phyloP scores from a whole-genome alignment of 2,888 invertebrate species.

The Ellobium chinense region DNA sequence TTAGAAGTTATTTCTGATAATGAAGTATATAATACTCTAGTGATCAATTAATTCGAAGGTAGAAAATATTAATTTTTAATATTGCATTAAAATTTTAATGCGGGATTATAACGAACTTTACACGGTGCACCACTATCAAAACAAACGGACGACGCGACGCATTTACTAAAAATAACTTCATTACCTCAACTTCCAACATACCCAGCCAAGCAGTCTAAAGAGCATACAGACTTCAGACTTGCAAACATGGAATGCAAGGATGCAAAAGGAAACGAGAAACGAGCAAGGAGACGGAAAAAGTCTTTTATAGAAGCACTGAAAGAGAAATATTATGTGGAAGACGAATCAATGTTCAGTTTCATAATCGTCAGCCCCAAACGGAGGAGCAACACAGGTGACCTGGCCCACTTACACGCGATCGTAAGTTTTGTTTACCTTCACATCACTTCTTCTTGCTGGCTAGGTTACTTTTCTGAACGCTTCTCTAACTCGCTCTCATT shows the following conservation, averaged over 20 bases:
- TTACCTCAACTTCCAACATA: conserved; percentile 47
- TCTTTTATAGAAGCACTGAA: conserved; percentile 66
- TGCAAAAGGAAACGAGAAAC: conserved; percentile 18
- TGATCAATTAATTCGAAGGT: too few relatives aligned
- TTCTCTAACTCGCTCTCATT: too few relatives aligned
- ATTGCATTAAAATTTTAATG: background rate
- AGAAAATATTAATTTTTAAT: background rate
- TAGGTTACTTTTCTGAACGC: too few relatives aligned
- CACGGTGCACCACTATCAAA: conserved; percentile 2
- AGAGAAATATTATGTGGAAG: conserved; percentile 65
- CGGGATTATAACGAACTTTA: background rate
- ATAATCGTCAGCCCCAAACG: conserved; percentile 62
- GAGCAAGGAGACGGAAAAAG: conserved; percentile 41
- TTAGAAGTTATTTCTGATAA: too few relatives aligned
- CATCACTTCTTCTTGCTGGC: background rate
- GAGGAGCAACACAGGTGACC: conserved; percentile 61
- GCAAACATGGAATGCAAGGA: conserved; percentile 18
- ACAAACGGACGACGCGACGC: conserved; percentile 44
- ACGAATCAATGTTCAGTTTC: conserved; percentile 54
- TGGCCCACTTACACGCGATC: conserved; percentile 69
- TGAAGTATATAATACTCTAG: too few relatives aligned
- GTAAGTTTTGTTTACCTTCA: conserved; percentile 60
- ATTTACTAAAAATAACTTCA: conserved; percentile 39
- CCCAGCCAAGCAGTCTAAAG: conserved; percentile 12
- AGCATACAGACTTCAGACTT: background rate